phyloP scores from a whole-genome alignment of 2,113 vertebrate species.

The Platichthys stellatus region DNA sequence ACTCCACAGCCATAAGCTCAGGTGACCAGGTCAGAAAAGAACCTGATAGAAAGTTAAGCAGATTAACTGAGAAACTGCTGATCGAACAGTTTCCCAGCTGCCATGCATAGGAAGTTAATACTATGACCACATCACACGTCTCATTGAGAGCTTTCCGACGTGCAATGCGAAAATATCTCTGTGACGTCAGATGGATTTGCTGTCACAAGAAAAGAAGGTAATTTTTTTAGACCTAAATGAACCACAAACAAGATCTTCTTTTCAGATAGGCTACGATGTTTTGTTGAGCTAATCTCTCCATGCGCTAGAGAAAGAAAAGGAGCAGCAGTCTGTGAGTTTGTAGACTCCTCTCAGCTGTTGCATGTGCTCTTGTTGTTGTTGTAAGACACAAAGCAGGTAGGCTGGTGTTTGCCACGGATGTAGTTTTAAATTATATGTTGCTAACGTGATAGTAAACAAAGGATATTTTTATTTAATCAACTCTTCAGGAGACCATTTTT shows the following conservation, averaged over 20 bases:
- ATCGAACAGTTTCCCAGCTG: constrained; percentile 55
- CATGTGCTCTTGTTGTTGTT: constrained; percentile 79
- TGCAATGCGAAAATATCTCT: constrained; percentile 33
- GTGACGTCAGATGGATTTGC: constrained; percentile 57
- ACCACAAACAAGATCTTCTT: background rate
- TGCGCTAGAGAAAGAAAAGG: constrained; percentile 47
- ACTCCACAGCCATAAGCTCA: constrained; percentile 64
- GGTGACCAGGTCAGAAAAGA: constrained; percentile 66
- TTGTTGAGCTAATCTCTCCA: constrained; percentile 23
- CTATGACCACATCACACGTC: constrained; percentile 45
- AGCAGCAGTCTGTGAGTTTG: constrained; percentile 38
- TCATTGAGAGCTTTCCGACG: constrained; percentile 34
- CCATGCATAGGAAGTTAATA: constrained; percentile 56
- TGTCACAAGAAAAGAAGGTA: background rate
- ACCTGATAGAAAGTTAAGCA: constrained; percentile 60
- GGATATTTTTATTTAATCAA: background rate
- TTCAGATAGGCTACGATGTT: constrained; percentile 1
- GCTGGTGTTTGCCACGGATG: constrained; percentile 40
- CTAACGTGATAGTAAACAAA: constrained; percentile 31
- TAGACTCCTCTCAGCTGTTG: constrained; percentile 83
- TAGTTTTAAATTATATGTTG: constrained; percentile 8
- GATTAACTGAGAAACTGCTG: constrained; percentile 76
- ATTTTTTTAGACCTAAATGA: constrained; percentile 8
- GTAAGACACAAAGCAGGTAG: constrained; percentile 83
- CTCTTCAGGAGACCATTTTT: constrained; percentile 38